Base-by-base conservation (phyloP, 2,797 vertebrate species). In the Valencia hispanica region DNA sequence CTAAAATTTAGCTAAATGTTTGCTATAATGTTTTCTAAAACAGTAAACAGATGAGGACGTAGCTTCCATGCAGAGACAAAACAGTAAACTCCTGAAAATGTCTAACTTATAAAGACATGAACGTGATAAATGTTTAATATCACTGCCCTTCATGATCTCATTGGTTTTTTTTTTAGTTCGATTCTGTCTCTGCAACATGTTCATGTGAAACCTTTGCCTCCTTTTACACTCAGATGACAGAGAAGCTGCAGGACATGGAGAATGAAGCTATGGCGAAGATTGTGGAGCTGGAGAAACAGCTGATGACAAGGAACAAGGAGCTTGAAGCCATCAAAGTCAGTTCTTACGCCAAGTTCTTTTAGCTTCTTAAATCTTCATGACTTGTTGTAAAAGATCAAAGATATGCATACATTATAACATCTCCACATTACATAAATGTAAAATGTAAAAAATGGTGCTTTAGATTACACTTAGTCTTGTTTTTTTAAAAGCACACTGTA, bases 191-290 rank as follows among this genome's bases (percentile, higher is more conserved):
- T 30, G 11, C 68, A 39, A 53, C 77, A 22, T 74, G 5, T 72
- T 78, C 14, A 71, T 14, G 12, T 69, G 53, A 78, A 50, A 78
- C 74, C 70, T 79, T 74, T 78, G 47, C 48, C 61, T 57, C 30
- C 32, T 50, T 0, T 82, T 71, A 47, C 70, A 79, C 50, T 59
- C 32, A 99, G 98, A 95, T 99, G 85, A 96, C 97, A 0, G 98
- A 99, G 93, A 98, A 97, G 94, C 95, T 99, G 84, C 96, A 97
- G 93, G 98, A 99, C 92, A 95, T 96, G 80, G 98, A 99, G 93
- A 99, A 99, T 1, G 98, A 99, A 92, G 98, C 97, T 72, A 97
- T 99, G 96, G 96, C 97, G 91, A 96, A 97, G 84, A 98, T 99
- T 61, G 97, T 98, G 0, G 98, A 99, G 87, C 93, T 99, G 91